Base-by-base conservation (phyloP, 2,797 vertebrate genomes). In the Gymnopithys bicolor region DNA sequence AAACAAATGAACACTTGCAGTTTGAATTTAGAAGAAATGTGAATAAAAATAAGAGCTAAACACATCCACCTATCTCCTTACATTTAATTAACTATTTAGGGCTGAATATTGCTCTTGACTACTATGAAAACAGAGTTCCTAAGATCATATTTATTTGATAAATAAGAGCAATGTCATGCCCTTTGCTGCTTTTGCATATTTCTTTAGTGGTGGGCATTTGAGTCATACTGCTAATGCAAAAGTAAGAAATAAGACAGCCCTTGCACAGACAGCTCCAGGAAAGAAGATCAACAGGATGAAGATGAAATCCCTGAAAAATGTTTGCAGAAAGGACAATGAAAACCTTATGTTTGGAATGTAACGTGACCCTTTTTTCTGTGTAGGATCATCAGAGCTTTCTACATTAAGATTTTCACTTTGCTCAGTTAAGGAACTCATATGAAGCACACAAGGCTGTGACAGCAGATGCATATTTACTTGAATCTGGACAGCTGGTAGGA, bases 291-390 rank as follows among this genome's bases (percentile, higher is more conserved):
- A 90, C 78, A 77, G 90, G 84, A 90, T 80, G 71, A 91, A 37
- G 63, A 90, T 62, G 53, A 91, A 96, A 90, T 85, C 58, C 67
- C 67, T 79, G 66, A 90, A 91, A 94, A 95, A 93, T 82, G 52
- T 82, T 81, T 93, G 79, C 70, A 95, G 76, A 81, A 84, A 85
- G 18, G 19, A 78, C 64, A 96, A 90, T 83, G 28, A 93, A 94
- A 96, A 84, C 75, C 76, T 77, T 35, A 69, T 70, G 87, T 67
- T 41, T 89, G 82, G 66, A 94, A 82, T 15, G 27, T 32, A 88
- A 59, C 11, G 9, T 19, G 53, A 52, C 19, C 58, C 19, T 55
- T 48, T 59, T 55, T 80, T 59, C 67, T 16, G 2, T 4, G 51
- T 25, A 62, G 33, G 18, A 77, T 71, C 14, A 5, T 71, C 77